These are phyloP conservation scores for Leptothorax acervorum DNA, from an alignment of 2,888 invertebrate species.

Conservation along the genomic window DNA sequence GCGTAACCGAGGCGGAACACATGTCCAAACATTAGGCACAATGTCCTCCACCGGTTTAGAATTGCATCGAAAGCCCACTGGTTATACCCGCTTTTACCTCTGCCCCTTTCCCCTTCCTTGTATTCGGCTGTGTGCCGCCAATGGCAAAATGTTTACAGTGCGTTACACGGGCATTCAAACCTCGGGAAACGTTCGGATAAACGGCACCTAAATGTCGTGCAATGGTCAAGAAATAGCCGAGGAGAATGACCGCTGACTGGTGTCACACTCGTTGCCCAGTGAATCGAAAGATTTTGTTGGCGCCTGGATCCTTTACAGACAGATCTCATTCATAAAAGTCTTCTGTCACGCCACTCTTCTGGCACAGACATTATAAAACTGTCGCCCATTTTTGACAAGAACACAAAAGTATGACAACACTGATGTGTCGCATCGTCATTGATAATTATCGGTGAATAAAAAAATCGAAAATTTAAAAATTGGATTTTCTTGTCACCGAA, in stretches of 20 bases:
- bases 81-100: conserved; percentile 56
- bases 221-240: conserved; percentile 78
- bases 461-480: background rate
- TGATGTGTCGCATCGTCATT: background rate
- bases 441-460: background rate
- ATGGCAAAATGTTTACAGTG: conserved; percentile 83
- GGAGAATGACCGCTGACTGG: conserved; percentile 68
- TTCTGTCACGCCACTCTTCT: conserved; percentile 34
- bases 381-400: background rate
- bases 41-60: conserved; percentile 80
- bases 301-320: conserved; percentile 2
- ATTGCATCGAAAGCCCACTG: conserved; percentile 68
- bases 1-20: conserved; percentile 85
- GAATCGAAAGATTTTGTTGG: conserved; percentile 26
- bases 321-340: conserved; percentile 32
- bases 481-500: background rate
- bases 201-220: conserved; percentile 78
- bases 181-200: conserved; percentile 76
- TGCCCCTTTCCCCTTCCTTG: conserved; percentile 13
- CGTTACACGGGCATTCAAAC: conserved; percentile 82
- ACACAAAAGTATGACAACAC: background rate
- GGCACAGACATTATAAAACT: conserved; percentile 41
- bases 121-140: conserved; percentile 64
- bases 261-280: conserved; percentile 44
- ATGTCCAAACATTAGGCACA: conserved; percentile 85